Evolutionary conservation across 2,113 vertebrate genomes (phyloP), one percentile per base, ranked within the genome.

Genomic region (Pterocles gutturalis): DNA sequence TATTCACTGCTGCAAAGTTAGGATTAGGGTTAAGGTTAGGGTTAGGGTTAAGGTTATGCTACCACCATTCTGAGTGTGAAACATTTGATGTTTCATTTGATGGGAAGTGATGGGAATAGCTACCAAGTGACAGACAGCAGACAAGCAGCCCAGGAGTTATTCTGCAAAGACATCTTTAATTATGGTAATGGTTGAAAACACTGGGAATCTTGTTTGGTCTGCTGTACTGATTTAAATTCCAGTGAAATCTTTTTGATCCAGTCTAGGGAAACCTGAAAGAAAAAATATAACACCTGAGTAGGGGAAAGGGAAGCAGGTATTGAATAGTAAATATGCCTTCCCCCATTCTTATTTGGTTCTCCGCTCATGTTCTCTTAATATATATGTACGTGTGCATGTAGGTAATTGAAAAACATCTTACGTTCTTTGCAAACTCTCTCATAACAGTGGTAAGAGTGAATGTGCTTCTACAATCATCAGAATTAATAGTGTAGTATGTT

Each of bases 81-180:
- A 62, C 18, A 65, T 64, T 20, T 49, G 21, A 31, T 65, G n/a
- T 65, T 92, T 67, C 46, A 36, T 86, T 69, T 89, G 36, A 43
- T 60, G 67, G 31, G 46, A 85, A 80, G 46, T 28, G 7, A 15
- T 66, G 60, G 20, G 45, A 90, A 31, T 88, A 46, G 22, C 67
- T 70, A 26, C 55, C 13, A 66, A 64, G 80, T 48, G 65, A 67
- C 55, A 75, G 76, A 71, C 79, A 86, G 18, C 33, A 70, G 51
- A 78, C 38, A 84, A 81, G 33, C 17, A 92, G 38, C 64, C 41
- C 28, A 48, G 43, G 28, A 80, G 82, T 94, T 95, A 53, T 89
- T 92, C 67, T 90, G 66, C 58, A 70, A 67, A 84, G 66, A 38
- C 75, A n/a, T 87, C 54, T 94, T 89, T 96, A 91, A 87, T 97